Conservation (phyloP, 2,113 vertebrate species). For the Sturnira hondurensis region DNA sequence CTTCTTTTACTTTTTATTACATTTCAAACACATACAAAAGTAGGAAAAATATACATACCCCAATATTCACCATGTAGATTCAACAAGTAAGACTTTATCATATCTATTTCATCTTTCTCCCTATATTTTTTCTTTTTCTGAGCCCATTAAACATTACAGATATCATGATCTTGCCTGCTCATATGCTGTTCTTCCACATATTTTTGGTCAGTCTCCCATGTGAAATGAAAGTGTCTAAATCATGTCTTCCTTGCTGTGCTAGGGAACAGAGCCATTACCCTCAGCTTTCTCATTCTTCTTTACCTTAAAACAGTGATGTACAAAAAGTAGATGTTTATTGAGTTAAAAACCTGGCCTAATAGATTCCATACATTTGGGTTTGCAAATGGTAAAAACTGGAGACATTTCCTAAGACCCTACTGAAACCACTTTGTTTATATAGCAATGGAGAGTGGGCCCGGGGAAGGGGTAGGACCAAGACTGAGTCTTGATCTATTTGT, state of each 20-base stretch:
- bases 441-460: not conserved
- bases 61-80: conserved; percentile 33
- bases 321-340: not conserved
- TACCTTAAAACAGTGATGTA: not conserved
- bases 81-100: not conserved
- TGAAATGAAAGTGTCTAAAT: not conserved
- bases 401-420: not conserved
- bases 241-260: not conserved
- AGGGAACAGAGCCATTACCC: not conserved
- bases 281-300: not conserved
- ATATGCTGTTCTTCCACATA: not conserved
- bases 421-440: conserved; percentile 22
- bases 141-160: not conserved
- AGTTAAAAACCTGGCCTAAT: conserved; percentile 18
- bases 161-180: not conserved
- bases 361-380: not conserved
- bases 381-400: conserved; percentile 8
- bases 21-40: conserved; percentile 41
- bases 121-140: not conserved
- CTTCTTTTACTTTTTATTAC: not conserved
- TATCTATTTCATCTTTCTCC: not conserved
- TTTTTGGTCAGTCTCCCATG: not conserved
- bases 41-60: not conserved
- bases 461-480: not conserved
- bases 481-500: too few species aligned